Evolutionary conservation across 2,888 invertebrate genomes (phyloP).

Genomic region (Stegana nigrithorax): DNA sequence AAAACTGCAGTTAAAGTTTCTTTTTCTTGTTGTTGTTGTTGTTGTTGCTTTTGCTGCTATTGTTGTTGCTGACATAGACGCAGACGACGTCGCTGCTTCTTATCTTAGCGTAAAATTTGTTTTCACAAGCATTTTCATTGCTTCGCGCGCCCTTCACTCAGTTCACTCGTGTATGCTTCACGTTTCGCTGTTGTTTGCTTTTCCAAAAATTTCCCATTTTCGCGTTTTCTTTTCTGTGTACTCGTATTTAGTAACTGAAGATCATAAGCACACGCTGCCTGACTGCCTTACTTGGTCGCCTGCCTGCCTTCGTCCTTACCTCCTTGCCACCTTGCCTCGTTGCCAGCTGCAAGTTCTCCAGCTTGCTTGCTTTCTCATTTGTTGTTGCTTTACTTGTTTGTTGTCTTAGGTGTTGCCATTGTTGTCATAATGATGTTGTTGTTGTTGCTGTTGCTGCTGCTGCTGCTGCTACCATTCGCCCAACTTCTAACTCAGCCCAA

Average conservation of each 20-base stretch:
- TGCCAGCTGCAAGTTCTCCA: slow-evolving; percentile 12
- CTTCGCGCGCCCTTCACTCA: not conserved
- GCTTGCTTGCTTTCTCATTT: slow-evolving; percentile 26
- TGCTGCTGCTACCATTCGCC: not conserved
- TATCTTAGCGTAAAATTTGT: slow-evolving; percentile 64
- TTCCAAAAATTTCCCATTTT: slow-evolving; percentile 1
- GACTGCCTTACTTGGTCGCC: too few species aligned
- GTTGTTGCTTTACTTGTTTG: slow-evolving; percentile 32
- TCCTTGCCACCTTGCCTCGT: not conserved
- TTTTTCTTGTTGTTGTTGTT: too few species aligned
- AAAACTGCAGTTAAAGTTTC: too few species aligned
- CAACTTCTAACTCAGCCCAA: not conserved
- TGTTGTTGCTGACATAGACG: slow-evolving; percentile 21
- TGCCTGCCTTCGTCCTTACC: too few species aligned
- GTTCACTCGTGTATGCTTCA: not conserved
- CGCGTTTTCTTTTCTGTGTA: not conserved
- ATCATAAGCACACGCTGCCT: too few species aligned
- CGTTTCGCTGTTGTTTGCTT: not conserved
- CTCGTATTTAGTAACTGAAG: not conserved
- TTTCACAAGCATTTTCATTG: slow-evolving; percentile 41
- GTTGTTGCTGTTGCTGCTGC: not conserved
- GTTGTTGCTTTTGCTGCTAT: not conserved
- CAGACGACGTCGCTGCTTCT: too few species aligned
- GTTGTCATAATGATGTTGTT: not conserved
- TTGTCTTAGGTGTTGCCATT: slow-evolving; percentile 43